These are phyloP conservation scores for Delichon dasypus DNA, from an alignment of 2,797 vertebrate genomes.

Conservation along the genomic window DNA sequence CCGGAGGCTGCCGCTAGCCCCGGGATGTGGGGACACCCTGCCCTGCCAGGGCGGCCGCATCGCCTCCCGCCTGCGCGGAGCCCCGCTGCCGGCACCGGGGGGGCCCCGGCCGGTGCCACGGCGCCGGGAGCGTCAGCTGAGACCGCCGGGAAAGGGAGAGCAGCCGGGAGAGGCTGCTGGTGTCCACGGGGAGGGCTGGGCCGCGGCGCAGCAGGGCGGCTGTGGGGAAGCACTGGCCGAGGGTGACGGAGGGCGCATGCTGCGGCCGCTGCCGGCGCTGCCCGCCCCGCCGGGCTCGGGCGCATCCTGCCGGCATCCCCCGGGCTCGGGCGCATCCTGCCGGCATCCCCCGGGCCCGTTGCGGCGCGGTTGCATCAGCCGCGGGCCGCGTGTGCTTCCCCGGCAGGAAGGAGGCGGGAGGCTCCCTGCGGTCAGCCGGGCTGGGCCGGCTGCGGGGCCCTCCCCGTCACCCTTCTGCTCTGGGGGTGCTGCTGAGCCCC, in stretches of 20 bases:
- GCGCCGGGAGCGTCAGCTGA: not conserved
- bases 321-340: not conserved
- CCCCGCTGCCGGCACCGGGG: not conserved
- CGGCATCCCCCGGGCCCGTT: not conserved
- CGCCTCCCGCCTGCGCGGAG: not conserved
- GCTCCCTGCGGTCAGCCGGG: not conserved
- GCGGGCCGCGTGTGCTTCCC: not conserved
- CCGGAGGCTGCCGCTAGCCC: not conserved
- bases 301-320: not conserved
- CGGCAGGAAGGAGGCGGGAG: conserved; percentile 11
- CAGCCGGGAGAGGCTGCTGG: not conserved
- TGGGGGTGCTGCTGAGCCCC: not conserved
- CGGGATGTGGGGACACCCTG: not conserved
- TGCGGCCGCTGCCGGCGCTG: not conserved
- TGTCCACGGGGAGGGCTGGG: not conserved
- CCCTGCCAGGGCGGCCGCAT: not conserved
- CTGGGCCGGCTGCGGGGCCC: not conserved
- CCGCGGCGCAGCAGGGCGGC: rapidly evolving
- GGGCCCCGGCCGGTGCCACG: not conserved
- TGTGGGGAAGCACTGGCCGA: rapidly evolving
- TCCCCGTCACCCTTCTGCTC: not conserved
- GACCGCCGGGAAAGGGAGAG: not conserved
- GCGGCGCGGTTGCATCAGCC: conserved; percentile 19
- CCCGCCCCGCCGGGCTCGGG: not conserved
- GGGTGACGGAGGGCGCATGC: not conserved